Conservation (phyloP, 2,888 invertebrate genomes). For the Polyploca ridens region DNA sequence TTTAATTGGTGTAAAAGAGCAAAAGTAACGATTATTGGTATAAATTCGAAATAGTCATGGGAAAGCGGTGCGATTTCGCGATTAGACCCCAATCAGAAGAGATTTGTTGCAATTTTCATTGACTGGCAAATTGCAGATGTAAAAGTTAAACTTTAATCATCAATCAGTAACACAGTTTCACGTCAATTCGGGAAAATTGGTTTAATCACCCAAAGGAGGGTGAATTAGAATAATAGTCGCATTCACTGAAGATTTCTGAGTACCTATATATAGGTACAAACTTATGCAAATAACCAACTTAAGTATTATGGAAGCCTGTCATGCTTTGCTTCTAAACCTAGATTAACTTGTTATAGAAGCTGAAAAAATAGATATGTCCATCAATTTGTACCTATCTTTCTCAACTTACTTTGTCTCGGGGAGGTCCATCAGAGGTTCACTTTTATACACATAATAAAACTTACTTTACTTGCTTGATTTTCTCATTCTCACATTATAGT, state of each 20-base stretch:
- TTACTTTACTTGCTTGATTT: no score
- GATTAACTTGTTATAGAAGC: no score
- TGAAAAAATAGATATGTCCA: no score
- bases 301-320: no score
- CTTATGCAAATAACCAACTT: not conserved
- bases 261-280: no score
- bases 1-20: conserved; percentile 74
- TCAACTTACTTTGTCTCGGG: no score
- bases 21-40: conserved; percentile 62
- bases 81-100: conserved; percentile 76
- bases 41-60: conserved; percentile 75
- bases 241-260: not conserved
- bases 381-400: no score
- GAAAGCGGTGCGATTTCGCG: conserved; percentile 65
- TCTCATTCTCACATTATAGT: no score
- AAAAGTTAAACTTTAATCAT: conserved; percentile 63
- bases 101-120: conserved; percentile 79
- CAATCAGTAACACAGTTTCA: conserved; percentile 52
- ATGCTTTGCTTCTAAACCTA: no score
- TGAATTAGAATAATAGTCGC: not conserved
- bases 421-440: no score
- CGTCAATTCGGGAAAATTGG: conserved; percentile 51
- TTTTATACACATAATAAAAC: no score
- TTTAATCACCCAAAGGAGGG: conserved; percentile 14
- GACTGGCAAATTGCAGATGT: conserved; percentile 77